Base-by-base conservation (phyloP, 2,113 vertebrate species). In the Tapirus terrestris region DNA sequence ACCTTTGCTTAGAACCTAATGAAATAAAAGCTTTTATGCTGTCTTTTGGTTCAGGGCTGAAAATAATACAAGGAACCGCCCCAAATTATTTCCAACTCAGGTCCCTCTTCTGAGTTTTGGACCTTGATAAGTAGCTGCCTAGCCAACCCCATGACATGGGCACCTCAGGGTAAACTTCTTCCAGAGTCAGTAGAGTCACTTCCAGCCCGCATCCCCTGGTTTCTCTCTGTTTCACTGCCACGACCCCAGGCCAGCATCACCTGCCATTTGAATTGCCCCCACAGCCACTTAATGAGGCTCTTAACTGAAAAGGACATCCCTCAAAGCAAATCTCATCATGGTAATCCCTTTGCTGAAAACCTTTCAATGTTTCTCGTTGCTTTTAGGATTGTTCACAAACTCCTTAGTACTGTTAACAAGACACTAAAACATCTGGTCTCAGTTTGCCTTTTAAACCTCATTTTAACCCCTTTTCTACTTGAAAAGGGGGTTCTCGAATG, bases 11-110 rank as follows among this genome's bases (percentile, higher is more conserved):
- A 93, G 79, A 73, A 92, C 0, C 29, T 73, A 94, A 72, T 9
- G 5, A 29, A 77, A 81, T 45, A 31, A 36, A 90, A 25, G 65
- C 45, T 23, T 67, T 36, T 33, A 43, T 6, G 75, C 53, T n/a
- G 45, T 79, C 72, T 89, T 91, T 94, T 45, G 58, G 56, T 70
- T 93, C 27, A 60, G 36, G 18, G 39, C 23, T 95, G 89, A 89
- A 86, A 93, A 94, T 3, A 60, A 79, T 33, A 63, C 43, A 80
- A 91, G n/a, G 36, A 82, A 8, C 29, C 36, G 65, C 36, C 56
- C 27, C 45, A 60, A 63, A 73, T 51, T n/a, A 48, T 86, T 91
- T 76, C 3, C 75, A 80, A 29, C 33, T 91, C 36, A 43, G 48
- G 21, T 81, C 60, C 77, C 39, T 86, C 11, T 73, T 65, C 39